Conservation (phyloP, 1,140 invertebrate species). For the Psilanteris sp. region DNA sequence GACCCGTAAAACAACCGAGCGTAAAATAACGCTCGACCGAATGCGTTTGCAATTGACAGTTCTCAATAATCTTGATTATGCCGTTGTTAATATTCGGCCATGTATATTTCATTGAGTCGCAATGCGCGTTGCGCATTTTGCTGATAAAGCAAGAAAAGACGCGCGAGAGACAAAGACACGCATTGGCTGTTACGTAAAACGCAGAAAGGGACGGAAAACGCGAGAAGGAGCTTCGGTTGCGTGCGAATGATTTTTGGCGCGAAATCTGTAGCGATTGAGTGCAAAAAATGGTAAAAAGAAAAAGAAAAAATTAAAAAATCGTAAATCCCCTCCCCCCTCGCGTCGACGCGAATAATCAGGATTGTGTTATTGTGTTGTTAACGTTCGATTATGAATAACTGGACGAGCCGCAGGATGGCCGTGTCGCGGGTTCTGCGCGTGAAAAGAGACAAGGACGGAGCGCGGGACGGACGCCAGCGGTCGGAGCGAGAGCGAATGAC, state of each 20-base stretch:
- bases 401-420: slow-evolving; percentile 9
- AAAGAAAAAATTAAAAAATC: too few species aligned
- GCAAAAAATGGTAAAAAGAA: too few species aligned
- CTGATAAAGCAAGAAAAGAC: slow-evolving; percentile 3
- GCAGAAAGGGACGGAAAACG: too few species aligned
- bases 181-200: too few species aligned
- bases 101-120: slow-evolving; percentile 39
- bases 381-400: slow-evolving; percentile 61
- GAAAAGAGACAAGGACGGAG: slow-evolving; percentile 1
- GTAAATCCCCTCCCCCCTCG: too few species aligned
- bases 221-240: too few species aligned
- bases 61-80: slow-evolving; percentile 40
- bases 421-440: slow-evolving; percentile 9
- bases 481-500: slow-evolving; percentile 25
- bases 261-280: too few species aligned
- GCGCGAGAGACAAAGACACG: slow-evolving; percentile 1
- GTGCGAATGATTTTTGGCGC: too few species aligned
- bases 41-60: slow-evolving; percentile 44
- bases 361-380: slow-evolving; percentile 39
- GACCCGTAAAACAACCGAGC: neutral
- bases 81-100: slow-evolving; percentile 55
- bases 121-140: slow-evolving; percentile 7
- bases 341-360: too few species aligned
- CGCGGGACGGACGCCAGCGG: slow-evolving; percentile 4
- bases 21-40: slow-evolving; percentile 7